phyloP scores from a whole-genome alignment of 2,797 vertebrate genomes.

The Lithobates sylvaticus region DNA sequence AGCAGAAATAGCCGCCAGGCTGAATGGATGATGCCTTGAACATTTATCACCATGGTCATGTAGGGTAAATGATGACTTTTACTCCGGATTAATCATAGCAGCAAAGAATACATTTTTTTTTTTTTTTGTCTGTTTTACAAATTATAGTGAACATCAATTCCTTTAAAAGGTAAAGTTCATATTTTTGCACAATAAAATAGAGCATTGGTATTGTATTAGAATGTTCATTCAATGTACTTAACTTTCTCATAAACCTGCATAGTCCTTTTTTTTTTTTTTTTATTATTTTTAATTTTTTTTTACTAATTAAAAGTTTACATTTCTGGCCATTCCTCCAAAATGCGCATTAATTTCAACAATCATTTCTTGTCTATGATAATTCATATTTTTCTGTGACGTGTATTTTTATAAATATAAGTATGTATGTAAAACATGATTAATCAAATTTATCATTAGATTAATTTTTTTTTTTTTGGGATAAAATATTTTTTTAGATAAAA shows the following conservation, averaged over 20 bases:
- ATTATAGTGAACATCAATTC: conserved; percentile 2
- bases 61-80: conserved; percentile 44
- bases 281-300: not conserved
- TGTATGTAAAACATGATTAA: not conserved
- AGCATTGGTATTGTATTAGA: not conserved
- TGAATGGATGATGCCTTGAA: conserved; percentile 25
- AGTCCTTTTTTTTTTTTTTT: not conserved
- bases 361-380: not conserved
- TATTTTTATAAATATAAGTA: not conserved
- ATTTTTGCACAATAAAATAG: not conserved
- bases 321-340: not conserved
- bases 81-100: conserved; percentile 40
- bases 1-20: conserved; percentile 23
- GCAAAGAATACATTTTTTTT: conserved; percentile 6
- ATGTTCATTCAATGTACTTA: not conserved
- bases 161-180: not conserved
- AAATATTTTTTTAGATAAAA: not conserved
- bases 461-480: not conserved
- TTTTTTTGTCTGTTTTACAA: conserved; percentile 10
- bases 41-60: conserved; percentile 45
- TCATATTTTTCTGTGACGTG: not conserved
- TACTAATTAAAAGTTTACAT: not conserved
- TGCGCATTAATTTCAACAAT: not conserved
- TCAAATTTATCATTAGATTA: too few species aligned
- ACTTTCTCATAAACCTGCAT: not conserved